Conservation (phyloP, 2,797 vertebrate genomes). For the Sebastes minor region DNA sequence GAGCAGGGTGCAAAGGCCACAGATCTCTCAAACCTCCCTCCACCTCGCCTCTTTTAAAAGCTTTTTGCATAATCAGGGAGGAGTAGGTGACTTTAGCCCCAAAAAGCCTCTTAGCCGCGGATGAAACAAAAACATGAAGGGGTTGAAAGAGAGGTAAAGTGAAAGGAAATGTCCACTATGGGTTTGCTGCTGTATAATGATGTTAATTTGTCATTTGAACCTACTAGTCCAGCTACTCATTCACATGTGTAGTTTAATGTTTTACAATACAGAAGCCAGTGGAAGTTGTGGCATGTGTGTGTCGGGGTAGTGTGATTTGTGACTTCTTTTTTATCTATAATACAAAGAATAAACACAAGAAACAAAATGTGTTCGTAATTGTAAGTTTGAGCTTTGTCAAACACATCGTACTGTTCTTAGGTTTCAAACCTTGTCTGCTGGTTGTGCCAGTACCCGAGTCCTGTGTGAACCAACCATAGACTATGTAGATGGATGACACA, state of each 20-base stretch:
- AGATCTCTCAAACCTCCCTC: conserved; percentile 76
- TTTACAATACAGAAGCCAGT: neutral
- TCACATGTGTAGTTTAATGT: neutral
- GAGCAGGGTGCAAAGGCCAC: conserved; percentile 81
- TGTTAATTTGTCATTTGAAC: conserved; percentile 16
- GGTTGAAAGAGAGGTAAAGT: conserved; percentile 37
- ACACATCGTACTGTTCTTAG: neutral
- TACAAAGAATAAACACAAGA: neutral
- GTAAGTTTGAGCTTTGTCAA: neutral
- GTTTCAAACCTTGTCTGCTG: neutral
- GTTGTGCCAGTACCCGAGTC: neutral
- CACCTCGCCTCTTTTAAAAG: conserved; percentile 78
- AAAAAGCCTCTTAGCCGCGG: conserved; percentile 49
- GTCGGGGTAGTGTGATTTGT: neutral
- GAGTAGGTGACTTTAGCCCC: conserved; percentile 49
- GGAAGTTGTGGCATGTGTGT: neutral
- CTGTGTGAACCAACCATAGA: neutral
- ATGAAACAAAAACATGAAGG: conserved; percentile 60
- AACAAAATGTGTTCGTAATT: neutral
- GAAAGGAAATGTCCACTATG: conserved; percentile 14
- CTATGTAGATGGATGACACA: too few relatives aligned
- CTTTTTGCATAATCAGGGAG: conserved; percentile 82
- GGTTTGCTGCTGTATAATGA: conserved; percentile 10
- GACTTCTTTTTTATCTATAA: neutral
- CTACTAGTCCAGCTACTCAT: neutral